phyloP scores from a whole-genome alignment of 2,797 vertebrate genomes.

The Dallia pectoralis region DNA sequence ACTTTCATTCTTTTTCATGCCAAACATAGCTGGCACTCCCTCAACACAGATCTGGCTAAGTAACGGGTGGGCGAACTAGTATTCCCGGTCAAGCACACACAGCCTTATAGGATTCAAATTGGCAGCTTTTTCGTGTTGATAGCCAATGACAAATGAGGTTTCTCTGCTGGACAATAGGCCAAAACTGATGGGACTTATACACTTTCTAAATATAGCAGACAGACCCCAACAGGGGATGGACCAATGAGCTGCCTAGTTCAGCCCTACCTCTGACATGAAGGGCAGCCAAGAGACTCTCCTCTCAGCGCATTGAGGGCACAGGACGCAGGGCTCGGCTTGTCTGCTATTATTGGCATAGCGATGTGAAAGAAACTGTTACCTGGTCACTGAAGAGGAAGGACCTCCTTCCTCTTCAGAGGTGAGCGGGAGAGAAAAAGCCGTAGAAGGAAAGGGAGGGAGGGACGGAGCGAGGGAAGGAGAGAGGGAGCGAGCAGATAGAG shows the following conservation, averaged over 20 bases:
- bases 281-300: neutral
- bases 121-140: neutral
- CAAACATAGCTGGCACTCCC: neutral
- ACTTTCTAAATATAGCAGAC: too few species aligned
- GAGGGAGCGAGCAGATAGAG: constrained; percentile 37
- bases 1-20: neutral
- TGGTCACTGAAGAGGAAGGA: constrained; percentile 75
- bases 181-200: too few species aligned
- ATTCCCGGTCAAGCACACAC: neutral
- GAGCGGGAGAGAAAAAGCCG: neutral
- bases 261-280: neutral
- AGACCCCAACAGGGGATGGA: too few species aligned
- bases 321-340: constrained; percentile 27
- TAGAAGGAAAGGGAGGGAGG: neutral
- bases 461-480: constrained; percentile 17
- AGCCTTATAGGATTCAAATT: neutral
- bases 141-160: constrained; percentile 6
- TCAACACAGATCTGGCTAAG: neutral
- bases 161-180: too few species aligned
- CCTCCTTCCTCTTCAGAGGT: too few species aligned
- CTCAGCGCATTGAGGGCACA: constrained; percentile 18
- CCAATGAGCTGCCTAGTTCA: too few species aligned
- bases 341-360: constrained; percentile 62
- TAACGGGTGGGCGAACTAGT: neutral
- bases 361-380: constrained; percentile 63